phyloP scores from a whole-genome alignment of 2,113 vertebrate genomes.

The Pelecanoides urinatrix region DNA sequence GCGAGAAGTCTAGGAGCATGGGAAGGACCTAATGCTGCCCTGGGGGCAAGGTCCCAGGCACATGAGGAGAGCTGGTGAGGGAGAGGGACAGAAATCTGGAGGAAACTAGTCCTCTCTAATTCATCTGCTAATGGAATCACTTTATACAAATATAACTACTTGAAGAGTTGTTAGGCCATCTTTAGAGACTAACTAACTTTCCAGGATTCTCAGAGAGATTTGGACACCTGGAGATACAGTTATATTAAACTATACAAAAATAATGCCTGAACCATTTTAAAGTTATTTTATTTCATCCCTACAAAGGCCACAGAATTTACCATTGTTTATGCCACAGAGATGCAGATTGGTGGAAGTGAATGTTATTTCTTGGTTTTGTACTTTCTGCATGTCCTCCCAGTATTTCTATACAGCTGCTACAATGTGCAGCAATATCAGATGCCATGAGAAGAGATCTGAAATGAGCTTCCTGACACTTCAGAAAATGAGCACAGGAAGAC shows the following conservation, averaged over 20 bases:
- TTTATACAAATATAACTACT: neutral
- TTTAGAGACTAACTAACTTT: neutral
- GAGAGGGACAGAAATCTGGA: neutral
- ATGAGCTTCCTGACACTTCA: neutral
- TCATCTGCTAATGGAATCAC: neutral
- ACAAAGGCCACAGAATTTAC: neutral
- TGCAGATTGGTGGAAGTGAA: neutral
- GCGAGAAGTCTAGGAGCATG: neutral
- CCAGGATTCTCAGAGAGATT: neutral
- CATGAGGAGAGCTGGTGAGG: neutral
- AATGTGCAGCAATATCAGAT: neutral
- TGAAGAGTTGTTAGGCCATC: neutral
- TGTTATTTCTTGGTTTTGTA: neutral
- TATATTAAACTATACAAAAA: neutral
- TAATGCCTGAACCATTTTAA: neutral
- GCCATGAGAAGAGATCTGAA: neutral
- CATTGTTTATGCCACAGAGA: neutral
- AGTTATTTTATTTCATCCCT: neutral
- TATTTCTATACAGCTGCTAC: neutral
- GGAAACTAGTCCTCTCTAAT: neutral
- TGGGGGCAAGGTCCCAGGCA: neutral
- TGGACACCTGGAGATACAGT: neutral
- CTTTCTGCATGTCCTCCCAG: neutral
- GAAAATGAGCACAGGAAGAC: neutral
- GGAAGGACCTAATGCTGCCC: neutral